Evolutionary conservation across 2,888 invertebrate genomes (phyloP), one percentile per base, ranked within the genome.

Genomic region (Agonopterix subpropinquella): DNA sequence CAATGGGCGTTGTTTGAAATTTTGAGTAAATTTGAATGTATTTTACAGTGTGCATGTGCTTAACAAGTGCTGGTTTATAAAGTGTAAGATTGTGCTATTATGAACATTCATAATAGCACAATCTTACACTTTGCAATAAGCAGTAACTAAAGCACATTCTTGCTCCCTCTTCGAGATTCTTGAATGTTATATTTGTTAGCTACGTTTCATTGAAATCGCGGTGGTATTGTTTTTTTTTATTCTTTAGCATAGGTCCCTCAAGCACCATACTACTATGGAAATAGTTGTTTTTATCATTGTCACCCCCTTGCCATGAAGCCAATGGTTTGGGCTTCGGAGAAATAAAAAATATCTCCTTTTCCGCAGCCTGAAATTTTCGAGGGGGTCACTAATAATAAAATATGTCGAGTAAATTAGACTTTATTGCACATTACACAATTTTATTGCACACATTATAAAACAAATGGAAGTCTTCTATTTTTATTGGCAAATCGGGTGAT

Each of bases 161-260:
- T 54, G 54, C 43, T 55, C 53, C 48, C 53, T 46, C 43, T 52
- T 53, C 11, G 49, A 52, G 43, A 56, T 56, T 54, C 52, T 53
- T 51, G 43, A 56, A 56, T 37, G 48, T 43, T 41, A 41, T 52
- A 42, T 53, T 11, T 50, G 48, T 47, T 41, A 53, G 48, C 51
- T 53, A 53, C 13, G 51, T 55, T 51, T 53, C 55, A 49, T 53
- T 51, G 44, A 50, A 53, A 43, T 53, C 49, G 42, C 49, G 50
- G 18, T 13, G 13, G 2, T 47, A 42, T 44, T 50, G 48, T 36
- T 51, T 48, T 41, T 46, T 39, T 52, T 13, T 13, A 2, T 52
- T 52, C 36, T 52, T 53, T 47, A 35, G 51, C 49, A 36, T 36
- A 44, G 53, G 47, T 51, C 36, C 48, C 44, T 48, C 50, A 52